Base-by-base conservation (phyloP, 1,140 invertebrate species). In the Bombus picipes region DNA sequence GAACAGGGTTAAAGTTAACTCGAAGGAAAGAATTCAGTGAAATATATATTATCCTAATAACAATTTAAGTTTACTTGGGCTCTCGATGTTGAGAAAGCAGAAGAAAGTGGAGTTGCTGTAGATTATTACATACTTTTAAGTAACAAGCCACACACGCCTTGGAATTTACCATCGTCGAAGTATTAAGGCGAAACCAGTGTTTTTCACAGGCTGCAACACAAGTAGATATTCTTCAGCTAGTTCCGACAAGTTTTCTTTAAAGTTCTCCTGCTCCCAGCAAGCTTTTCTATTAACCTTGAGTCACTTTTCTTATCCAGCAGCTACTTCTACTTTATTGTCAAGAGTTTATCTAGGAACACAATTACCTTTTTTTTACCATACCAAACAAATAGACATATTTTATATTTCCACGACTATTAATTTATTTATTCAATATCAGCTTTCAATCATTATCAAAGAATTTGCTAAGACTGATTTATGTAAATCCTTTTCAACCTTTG, bases 141-240 rank as follows among this genome's bases (percentile, higher is more conserved):
- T 15, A 34, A 41, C 70, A 41, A 41, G 37, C 12, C 25, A 37
- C 41, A 22, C 9, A 28, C 59, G 28, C 3, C 5, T 37, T 28
- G 47, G 10, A 25, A 25, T 8, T 37, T 10, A 28, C 22, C 10
- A 37, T 39, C 47, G 32, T 41, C 41, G 15, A 77, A 65, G 59
- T 41, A n/a, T 41, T 9, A 39, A 39, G 37, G 13, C 9, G 3
- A 77, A 77, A n/a, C 34, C n/a, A n/a, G 65, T 70, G 65, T 70
- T 80, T 53, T 70, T 70, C 78, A 70, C 34, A 25, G 22, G 22
- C 9, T n/a, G 65, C 34, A 5, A 18, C 15, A 12, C 78, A 10
- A 80, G 78, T 70, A 53, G 47, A 53, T 53, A 80, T 80, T 80
- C 78, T 80, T 80, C 78, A 70, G 28, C 65, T 34, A 53, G 65